Evolutionary conservation across 2,113 vertebrate species (phyloP), one percentile per base, ranked within the genome.

Genomic region (Crocuta crocuta): DNA sequence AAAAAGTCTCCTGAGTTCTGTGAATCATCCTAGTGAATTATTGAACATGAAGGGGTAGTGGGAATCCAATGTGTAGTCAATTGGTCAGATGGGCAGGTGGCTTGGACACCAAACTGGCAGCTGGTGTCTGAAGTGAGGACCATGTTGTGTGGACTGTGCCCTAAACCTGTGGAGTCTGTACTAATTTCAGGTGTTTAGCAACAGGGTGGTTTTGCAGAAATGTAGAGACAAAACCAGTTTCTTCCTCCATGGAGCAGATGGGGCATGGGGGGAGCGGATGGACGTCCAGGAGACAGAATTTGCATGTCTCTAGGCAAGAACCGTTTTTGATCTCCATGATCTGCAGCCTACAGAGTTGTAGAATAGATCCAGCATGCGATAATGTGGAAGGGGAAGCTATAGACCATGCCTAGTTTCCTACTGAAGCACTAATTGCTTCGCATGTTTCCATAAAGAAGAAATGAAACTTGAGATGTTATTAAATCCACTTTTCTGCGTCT

Each of bases 391-490:
- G 58, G 15, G 71, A 39, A 91, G 16, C 35, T 86, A 16, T 35
- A 83, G 53, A n/a, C 10, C 61, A 16, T 33, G 48, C 9, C 2
- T 65, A 61, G 28, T 73, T 92, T 96, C 82, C 53, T 24, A 86
- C 4, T 13, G 58, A 96, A 78, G 63, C 26, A n/a, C 21, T 53
- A 13, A 4, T 43, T 94, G 48, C 53, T 91, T 71, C 35, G 73
- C 53, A 8, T 71, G 45, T 85, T 96, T 94, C 58, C n/a, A 45
- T 53, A 24, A 85, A 61, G 91, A 66, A 96, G n/a, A 85, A 96
- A 91, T 73, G 50, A 68, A 63, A 86, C 5, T 33, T 65, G 35
- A 88, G 23, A 88, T 39, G 24, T 74, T 17, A 74, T 95, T 65
- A 83, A 94, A 76, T 92, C 15, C n/a, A 50, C 50, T 79, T 45